Evolutionary conservation across 1,140 invertebrate species (phyloP).

Genomic region (Bombus difficillimus): DNA sequence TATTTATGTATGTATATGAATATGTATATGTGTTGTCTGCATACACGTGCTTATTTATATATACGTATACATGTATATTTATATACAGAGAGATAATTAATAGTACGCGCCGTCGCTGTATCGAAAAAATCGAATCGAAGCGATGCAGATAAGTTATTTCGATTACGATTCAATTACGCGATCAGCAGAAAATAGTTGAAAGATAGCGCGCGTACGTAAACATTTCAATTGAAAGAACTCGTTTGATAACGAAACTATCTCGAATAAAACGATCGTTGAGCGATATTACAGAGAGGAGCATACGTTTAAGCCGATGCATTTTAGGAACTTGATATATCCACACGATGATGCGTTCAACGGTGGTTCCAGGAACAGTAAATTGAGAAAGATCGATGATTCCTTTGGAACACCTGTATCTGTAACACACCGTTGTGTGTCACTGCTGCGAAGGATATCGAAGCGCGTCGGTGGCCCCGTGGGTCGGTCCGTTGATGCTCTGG

Average conservation of each 20-base stretch:
- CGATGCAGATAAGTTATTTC: not conserved
- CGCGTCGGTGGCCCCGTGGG: constrained; percentile 55
- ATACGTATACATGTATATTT: not conserved
- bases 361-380: not conserved
- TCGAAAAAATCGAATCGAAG: too few species aligned
- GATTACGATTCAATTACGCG: not conserved
- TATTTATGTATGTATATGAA: not conserved
- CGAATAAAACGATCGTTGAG: not conserved
- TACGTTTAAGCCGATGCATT: not conserved
- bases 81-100: not conserved
- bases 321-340: constrained; percentile 41
- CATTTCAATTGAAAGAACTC: not conserved
- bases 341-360: not conserved
- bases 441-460: constrained; percentile 66
- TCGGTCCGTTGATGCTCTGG: constrained; percentile 84
- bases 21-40: not conserved
- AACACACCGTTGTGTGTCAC: constrained; percentile 44
- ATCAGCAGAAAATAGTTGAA: not conserved
- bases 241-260: not conserved
- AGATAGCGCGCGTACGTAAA: not conserved
- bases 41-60: not conserved
- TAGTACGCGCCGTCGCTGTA: not conserved
- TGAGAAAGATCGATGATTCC: not conserved
- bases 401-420: constrained; percentile 52
- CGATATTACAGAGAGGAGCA: not conserved